These are phyloP conservation scores for Caenorhabditis doughertyi DNA, from an alignment of 2,888 invertebrate genomes.

Conservation along the genomic window DNA sequence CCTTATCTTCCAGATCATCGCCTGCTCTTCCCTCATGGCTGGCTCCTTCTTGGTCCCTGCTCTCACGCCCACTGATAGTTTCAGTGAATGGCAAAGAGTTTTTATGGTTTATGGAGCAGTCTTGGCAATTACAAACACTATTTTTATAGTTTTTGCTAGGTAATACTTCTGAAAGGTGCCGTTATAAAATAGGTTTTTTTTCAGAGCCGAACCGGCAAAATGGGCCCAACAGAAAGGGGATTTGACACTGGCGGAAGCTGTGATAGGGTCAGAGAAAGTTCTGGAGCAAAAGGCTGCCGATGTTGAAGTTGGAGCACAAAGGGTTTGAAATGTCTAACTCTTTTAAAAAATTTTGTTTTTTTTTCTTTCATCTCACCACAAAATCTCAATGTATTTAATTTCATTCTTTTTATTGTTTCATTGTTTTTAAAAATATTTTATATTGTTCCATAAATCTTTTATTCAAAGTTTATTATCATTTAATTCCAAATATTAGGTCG, in stretches of 20 bases:
- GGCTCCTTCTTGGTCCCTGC: conserved; percentile 76
- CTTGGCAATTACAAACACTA: conserved; percentile 49
- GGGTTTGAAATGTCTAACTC: too few relatives aligned
- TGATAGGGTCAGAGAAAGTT: conserved; percentile 31
- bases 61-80: conserved; percentile 69
- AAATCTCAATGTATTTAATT: too few relatives aligned
- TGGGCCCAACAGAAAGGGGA: conserved; percentile 64
- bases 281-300: conserved; percentile 1
- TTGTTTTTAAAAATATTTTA: too few relatives aligned
- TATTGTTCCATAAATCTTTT: too few relatives aligned
- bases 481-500: too few relatives aligned
- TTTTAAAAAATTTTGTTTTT: too few relatives aligned
- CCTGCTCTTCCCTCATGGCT: conserved; percentile 69
- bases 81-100: conserved; percentile 70
- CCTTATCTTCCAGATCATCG: conserved; percentile 70
- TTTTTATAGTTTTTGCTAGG: conserved; percentile 34
- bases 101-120: conserved; percentile 70
- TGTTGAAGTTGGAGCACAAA: background rate
- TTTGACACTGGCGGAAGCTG: conserved; percentile 41
- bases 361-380: too few relatives aligned
- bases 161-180: background rate
- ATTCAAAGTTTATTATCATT: too few relatives aligned
- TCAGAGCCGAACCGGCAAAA: conserved; percentile 47
- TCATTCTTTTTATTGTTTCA: too few relatives aligned
- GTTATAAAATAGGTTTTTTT: background rate